phyloP scores from a whole-genome alignment of 2,888 invertebrate species.

The Micoletzkya japonica region DNA sequence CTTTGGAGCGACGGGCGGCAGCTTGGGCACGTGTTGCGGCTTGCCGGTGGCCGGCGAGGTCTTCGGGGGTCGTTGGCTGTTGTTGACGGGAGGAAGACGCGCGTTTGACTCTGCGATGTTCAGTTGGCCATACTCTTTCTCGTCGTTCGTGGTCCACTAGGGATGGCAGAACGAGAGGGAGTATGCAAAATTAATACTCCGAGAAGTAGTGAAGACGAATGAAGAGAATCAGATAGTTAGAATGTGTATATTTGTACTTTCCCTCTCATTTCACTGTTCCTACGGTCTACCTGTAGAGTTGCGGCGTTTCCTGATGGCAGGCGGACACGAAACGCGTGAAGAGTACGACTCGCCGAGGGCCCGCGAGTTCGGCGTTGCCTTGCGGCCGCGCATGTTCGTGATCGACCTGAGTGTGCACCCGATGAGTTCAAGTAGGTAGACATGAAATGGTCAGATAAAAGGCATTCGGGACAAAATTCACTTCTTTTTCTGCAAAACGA shows the following conservation, averaged over 20 bases:
- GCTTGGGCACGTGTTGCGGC: constrained; percentile 8
- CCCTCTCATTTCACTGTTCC: too few species aligned
- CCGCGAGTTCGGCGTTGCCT: constrained; percentile 11
- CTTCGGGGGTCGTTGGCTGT: constrained; percentile 14
- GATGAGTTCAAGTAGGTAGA: background rate
- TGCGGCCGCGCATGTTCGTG: constrained; percentile 26
- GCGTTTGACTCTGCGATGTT: constrained; percentile 38
- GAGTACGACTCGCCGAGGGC: constrained; percentile 24
- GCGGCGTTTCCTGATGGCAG: constrained; percentile 26
- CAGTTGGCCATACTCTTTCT: too few species aligned
- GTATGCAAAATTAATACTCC: background rate
- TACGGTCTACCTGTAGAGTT: constrained; percentile 14
- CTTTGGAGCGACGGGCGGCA: constrained; percentile 18
- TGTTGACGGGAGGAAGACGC: constrained; percentile 43
- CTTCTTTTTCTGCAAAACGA: too few species aligned
- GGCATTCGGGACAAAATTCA: background rate
- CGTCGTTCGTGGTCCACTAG: too few species aligned
- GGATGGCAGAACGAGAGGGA: background rate
- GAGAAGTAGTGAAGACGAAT: too few species aligned
- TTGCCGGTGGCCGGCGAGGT: constrained; percentile 21
- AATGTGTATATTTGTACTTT: too few species aligned
- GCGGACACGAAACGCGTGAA: constrained; percentile 27
- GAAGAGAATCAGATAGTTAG: too few species aligned
- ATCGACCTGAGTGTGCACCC: constrained; percentile 23
- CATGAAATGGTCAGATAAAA: background rate